Base-by-base conservation (phyloP, 2,888 invertebrate genomes). In the Acanthoscelides obtectus region DNA sequence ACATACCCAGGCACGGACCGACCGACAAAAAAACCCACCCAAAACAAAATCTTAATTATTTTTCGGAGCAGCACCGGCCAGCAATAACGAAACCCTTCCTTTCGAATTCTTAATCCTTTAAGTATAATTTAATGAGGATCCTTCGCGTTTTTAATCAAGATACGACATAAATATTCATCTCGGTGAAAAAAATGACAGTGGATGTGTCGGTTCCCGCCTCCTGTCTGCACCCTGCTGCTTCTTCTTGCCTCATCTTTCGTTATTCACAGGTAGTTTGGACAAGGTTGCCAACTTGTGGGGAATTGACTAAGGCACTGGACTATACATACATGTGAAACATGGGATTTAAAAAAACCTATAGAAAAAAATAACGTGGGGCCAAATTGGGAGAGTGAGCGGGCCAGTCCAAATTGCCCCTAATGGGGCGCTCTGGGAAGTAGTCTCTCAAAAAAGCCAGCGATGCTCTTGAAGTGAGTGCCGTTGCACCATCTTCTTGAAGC, bases 201-300 rank as follows among this genome's bases (percentile, higher is more conserved):
- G 74, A 77, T 74, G 78, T 78, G 77, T 79, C 75, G 72, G 75
- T 75, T 76, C 75, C 78, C 78, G 78, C 79, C 79, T 78, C 75
- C 78, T 79, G 79, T 79, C 79, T 77, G 76, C 80, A 75, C 80
- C 79, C 78, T 74, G 76, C 76, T 76, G 77, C 73, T 66, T 71
- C 72, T 69, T 69, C 25, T 68, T 68, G 22, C 12, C 22, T 66
- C 20, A 21, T 66, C 66, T 66, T 22, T 66, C 22, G 21, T 21
- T 66, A 17, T 66, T 66, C 12, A 45, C 45, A 45, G 45, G 45
- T 45, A 45, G 45, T 45, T 45, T 4, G 45, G 45, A 45, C 45
- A 12, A 6, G 3, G 45, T 45, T 6, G 45, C 45, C 45, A 45
- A 45, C 45, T 45, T 45, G 45, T 45, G 45, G 12, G 17, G 45